These are phyloP conservation scores for Octonoba sinensis DNA, from an alignment of 2,888 invertebrate genomes.

Conservation along the genomic window DNA sequence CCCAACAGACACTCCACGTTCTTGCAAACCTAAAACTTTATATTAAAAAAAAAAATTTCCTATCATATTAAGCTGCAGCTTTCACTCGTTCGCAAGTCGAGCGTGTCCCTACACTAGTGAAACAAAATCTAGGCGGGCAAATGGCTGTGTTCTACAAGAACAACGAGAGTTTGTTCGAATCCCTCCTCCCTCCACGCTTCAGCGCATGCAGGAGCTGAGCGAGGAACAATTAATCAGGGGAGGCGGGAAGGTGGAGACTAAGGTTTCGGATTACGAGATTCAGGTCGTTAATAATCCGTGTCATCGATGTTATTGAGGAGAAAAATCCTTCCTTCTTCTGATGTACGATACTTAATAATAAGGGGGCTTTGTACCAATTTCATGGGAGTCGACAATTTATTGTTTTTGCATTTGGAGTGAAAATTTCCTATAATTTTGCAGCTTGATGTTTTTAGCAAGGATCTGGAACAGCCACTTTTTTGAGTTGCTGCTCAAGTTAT, in stretches of 20 bases:
- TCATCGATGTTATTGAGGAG: slow-evolving; percentile 24
- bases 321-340: neutral
- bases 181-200: neutral
- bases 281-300: slow-evolving; percentile 40
- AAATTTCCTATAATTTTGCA: too few species aligned
- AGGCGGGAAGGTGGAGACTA: slow-evolving; percentile 5
- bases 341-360: too few species aligned
- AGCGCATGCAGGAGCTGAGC: slow-evolving; percentile 11
- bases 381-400: too few species aligned
- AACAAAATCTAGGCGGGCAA: slow-evolving; percentile 1
- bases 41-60: too few species aligned
- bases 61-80: neutral
- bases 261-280: slow-evolving; percentile 43
- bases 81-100: neutral
- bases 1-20: too few species aligned
- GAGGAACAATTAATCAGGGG: slow-evolving; percentile 30
- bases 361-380: too few species aligned
- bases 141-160: neutral
- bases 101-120: slow-evolving; percentile 2
- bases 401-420: too few species aligned
- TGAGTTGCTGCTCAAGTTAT: too few species aligned
- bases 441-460: too few species aligned
- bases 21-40: too few species aligned
- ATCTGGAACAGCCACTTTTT: too few species aligned
- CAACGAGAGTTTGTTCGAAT: neutral